Conservation (phyloP, 2,888 invertebrate genomes). For the Lobophora halterata region DNA sequence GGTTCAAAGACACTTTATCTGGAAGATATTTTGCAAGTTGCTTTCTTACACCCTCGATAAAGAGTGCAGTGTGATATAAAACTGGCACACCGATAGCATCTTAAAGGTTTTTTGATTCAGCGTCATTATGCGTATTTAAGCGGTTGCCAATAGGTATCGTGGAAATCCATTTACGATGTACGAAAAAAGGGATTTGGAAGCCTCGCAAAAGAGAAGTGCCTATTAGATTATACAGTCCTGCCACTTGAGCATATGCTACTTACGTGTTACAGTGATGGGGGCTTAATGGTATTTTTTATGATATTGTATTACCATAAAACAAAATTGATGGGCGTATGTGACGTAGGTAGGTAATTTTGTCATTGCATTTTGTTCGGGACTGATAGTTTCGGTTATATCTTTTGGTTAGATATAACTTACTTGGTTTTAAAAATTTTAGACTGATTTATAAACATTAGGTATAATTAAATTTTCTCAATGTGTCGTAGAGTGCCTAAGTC, state of each 20-base stretch:
- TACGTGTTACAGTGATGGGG: slow-evolving; percentile 45
- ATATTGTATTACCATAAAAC: slow-evolving; percentile 32
- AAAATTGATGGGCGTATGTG: slow-evolving; percentile 42
- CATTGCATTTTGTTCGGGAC: too few relatives aligned
- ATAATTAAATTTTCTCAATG: too few relatives aligned
- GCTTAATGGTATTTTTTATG: slow-evolving; percentile 54
- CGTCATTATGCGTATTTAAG: slow-evolving; percentile 42
- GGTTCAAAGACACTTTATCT: slow-evolving; percentile 2
- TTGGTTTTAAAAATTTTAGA: neutral
- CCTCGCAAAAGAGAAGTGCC: slow-evolving; percentile 47
- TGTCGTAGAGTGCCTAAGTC: too few relatives aligned
- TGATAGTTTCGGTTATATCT: neutral
- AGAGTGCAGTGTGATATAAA: slow-evolving; percentile 56
- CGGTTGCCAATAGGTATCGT: slow-evolving; percentile 49
- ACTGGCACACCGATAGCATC: slow-evolving; percentile 42
- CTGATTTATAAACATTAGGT: too few relatives aligned
- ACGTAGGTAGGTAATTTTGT: slow-evolving; percentile 27
- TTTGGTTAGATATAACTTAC: neutral
- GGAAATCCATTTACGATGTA: slow-evolving; percentile 57
- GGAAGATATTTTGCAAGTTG: slow-evolving; percentile 1
- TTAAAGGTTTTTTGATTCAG: slow-evolving; percentile 54
- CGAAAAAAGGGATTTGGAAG: slow-evolving; percentile 54
- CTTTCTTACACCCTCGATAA: slow-evolving; percentile 45
- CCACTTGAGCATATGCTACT: slow-evolving; percentile 47
- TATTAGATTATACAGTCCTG: slow-evolving; percentile 49